Conservation (phyloP, 2,888 invertebrate species). For the Antheraea yamamai region DNA sequence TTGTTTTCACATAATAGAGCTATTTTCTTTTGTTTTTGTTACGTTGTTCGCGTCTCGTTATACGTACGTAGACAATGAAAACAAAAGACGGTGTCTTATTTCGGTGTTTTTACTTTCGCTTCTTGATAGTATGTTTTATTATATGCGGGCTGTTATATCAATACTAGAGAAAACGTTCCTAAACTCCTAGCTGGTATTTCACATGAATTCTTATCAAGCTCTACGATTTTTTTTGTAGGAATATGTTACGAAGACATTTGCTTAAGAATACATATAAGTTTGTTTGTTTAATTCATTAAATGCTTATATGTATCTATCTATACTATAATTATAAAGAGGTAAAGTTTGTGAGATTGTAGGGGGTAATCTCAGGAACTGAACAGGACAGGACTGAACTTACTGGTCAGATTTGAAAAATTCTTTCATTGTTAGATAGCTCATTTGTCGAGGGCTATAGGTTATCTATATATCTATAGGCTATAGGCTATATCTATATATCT, state of each 20-base stretch:
- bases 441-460: too few species aligned
- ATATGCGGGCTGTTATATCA: slow-evolving; percentile 40
- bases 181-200: background rate
- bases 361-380: too few species aligned
- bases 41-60: slow-evolving; percentile 70
- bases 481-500: too few species aligned
- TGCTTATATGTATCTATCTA: too few species aligned
- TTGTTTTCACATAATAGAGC: slow-evolving; percentile 83
- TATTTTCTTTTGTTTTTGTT: slow-evolving; percentile 82
- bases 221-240: background rate
- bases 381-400: too few species aligned
- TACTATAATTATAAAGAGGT: too few species aligned
- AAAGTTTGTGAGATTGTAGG: too few species aligned
- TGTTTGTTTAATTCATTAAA: too few species aligned
- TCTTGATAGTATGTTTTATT: slow-evolving; percentile 56
- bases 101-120: slow-evolving; percentile 61
- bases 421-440: too few species aligned
- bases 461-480: too few species aligned
- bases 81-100: slow-evolving; percentile 77
- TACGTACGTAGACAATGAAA: slow-evolving; percentile 78
- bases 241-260: background rate
- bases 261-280: background rate
- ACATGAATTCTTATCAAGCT: background rate
- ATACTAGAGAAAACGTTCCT: background rate
- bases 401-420: too few species aligned